Evolutionary conservation across 2,888 invertebrate genomes (phyloP), one percentile per base, ranked within the genome.

Genomic region (Phalangium opilio): DNA sequence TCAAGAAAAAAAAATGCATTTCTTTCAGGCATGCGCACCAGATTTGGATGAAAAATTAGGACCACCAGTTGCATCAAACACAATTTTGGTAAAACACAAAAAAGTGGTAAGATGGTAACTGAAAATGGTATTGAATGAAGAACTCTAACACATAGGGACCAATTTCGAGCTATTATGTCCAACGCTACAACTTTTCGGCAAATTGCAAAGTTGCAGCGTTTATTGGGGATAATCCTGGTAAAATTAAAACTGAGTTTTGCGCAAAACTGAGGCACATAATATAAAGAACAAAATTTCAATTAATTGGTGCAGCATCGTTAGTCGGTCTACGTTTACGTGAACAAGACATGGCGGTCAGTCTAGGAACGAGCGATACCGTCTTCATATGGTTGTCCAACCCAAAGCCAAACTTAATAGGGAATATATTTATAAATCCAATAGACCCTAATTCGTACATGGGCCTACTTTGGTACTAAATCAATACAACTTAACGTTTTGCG

Each of bases 161-260:
- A 4, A 72, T 95, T 44, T 77, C 80, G 0, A 60, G 72, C 0
- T 96, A 90, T 68, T 85, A 81, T 67, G 82, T 85, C 7, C 77
- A 82, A 54, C 74, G 89, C 50, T 95, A 86, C 67, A 82, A 83
- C 14, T 90, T 96, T 67, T 73, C 75, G 53, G 67, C 78, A 0
- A 73, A 78, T 12, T 95, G 95, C 63, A 72, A 75, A 59, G 75
- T 96, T 2, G 72, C 86, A 3, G 82, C 87, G 0, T 93, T 90
- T 65, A 93, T 93, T 0, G 96, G 96, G 0, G 95, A 96, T 65
- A 96, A 96, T 73, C 84, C 89, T 19, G 81, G 85, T 2, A 83
- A 86, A 1, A n/a, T n/a, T n/a, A n/a, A n/a, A n/a, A n/a, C n/a
- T n/a, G n/a, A n/a, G n/a, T n/a, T n/a, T n/a, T n/a, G n/a, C n/a